Percentiles rank a stretch among this genome's conserved stretches.
Conservation (phyloP, 2,888 invertebrate species). For the Branchellion lobata region DNA sequence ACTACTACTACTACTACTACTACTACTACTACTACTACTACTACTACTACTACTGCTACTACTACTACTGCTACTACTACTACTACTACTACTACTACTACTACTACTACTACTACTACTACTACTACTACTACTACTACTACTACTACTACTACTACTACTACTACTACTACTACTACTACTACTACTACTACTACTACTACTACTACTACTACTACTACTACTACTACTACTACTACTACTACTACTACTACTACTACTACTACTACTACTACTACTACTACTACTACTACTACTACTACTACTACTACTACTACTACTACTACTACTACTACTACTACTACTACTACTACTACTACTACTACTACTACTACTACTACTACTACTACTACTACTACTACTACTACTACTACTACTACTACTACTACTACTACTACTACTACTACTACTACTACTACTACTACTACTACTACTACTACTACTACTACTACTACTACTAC, state of each 20-base stretch:
- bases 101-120: slow-evolving; percentile 7
- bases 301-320: slow-evolving; percentile 45
- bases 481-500: slow-evolving; percentile 35
- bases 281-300: slow-evolving; percentile 43
- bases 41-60: background rate
- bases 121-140: background rate
- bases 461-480: slow-evolving; percentile 33
- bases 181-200: slow-evolving; percentile 3
- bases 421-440: background rate
- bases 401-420: slow-evolving; percentile 25
- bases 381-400: slow-evolving; percentile 41
- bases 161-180: slow-evolving; percentile 1
- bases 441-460: no score
- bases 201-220: slow-evolving; percentile 7
- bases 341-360: slow-evolving; percentile 47
- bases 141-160: background rate
- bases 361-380: slow-evolving; percentile 44
- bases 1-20: slow-evolving; percentile 1
- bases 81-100: slow-evolving; percentile 7
- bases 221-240: slow-evolving; percentile 34
- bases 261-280: slow-evolving; percentile 45
- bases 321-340: slow-evolving; percentile 44
- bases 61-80: background rate
- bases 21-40: slow-evolving; percentile 3
- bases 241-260: slow-evolving; percentile 46